Evolutionary conservation across 1,140 invertebrate genomes (phyloP), one percentile per base, ranked within the genome.

Genomic region (Cydia pomonella): DNA sequence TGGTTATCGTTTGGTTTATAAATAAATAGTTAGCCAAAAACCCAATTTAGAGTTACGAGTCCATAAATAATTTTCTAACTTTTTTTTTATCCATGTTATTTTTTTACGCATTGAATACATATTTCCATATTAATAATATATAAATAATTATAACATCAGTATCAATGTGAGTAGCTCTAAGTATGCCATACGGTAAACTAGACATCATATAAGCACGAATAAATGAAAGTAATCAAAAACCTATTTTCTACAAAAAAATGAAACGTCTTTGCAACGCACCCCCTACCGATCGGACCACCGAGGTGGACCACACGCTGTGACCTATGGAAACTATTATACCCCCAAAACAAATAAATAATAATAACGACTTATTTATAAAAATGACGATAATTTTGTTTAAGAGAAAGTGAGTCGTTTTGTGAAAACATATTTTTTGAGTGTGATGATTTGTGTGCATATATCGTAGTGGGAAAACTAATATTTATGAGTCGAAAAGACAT

Each of bases 271-370:
- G 64, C 27, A n/a, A 59, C n/a, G 53, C 64, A 69, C 75, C 80
- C 44, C 79, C 80, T 78, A 78, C 53, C 21, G 59, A 75, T 1
- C 7, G 50, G 80, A 80, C 82, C 79, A 80, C 80, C 80, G 76
- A 69, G 73, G 79, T 59, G 47, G 79, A 76, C 75, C 75, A 25
- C 75, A 73, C 78, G 71, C 78, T 69, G 78, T 63, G 78, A 59
- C 71, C 75, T 73, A 50, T 29, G 38, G 71, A 74, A 72, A 33
- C 66, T 63, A 23, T 16, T 29, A 18, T 69, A 69, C 27, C 64
- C 64, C 64, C 33, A 69, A 64, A 69, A 69, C 64, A 69, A 69
- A 69, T 69, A 69, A 69, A 69, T 69, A 69, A 69, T 1, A 23
- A 21, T 33, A 69, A 69, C 64, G 29, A 38, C 64, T 69, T 69